Evolutionary conservation across 2,888 invertebrate genomes (phyloP), one percentile per base, ranked within the genome.

Genomic region (Protodeltote pygarga): DNA sequence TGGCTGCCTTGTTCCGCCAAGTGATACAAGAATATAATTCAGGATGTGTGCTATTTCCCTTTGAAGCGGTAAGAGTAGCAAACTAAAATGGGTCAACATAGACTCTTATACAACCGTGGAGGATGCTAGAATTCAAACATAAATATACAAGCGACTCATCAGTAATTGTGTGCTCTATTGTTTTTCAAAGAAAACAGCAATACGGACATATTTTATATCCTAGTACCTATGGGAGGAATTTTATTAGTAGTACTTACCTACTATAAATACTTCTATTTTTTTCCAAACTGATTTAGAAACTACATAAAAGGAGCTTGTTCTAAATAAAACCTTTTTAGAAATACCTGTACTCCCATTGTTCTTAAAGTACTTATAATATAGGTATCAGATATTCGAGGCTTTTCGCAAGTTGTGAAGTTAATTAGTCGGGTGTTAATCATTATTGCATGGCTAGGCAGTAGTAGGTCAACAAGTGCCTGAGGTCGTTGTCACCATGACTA

Each of bases 401-500:
- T 51, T 55, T 19, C 17, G 44, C 42, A 34, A 29, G 34, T 40
- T 44, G 35, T 29, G 17, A 50, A 44, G 29, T 42, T 49, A 46
- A 59, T 70, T 58, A 50, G 19, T 14, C 14, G 20, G 23, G 13
- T 45, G 44, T 32, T 62, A 53, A 59, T 61, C 21, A 51, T 9
- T 53, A 50, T 53, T 46, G 49, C 37, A 33, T 46, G 27, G 11
- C 21, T 51, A 45, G 24, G 45, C 49, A 47, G 47, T 55, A 67
- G 54, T 70, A 60, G 76, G 75, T 76, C 75, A 71, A 64, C 64
- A 48, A 70, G 71, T 69, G 65, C 54, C 67, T 65, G 67, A 65
- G 81, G 78, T 79, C 77, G 76, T 76, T 71, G 77, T 76, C 77
- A 46, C 69, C 60, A 58, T 59, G 60, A 64, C 63, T 72, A 52